phyloP scores from a whole-genome alignment of 2,888 invertebrate species.

The Pyrochroa serraticornis region DNA sequence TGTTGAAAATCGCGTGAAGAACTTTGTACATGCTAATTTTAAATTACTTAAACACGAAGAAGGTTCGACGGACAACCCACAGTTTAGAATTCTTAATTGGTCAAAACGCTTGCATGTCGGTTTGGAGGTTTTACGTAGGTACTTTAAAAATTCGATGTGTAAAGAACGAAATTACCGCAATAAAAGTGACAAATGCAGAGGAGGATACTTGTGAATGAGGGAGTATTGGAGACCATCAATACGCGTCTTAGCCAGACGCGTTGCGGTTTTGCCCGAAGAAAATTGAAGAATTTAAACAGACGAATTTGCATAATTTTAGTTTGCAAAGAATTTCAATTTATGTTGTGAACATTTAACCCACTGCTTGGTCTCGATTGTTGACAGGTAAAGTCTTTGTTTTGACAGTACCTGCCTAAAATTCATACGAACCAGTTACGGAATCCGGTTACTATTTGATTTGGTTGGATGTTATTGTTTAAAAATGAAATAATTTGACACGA shows the following conservation, averaged over 20 bases:
- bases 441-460: too few species aligned
- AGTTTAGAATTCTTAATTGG: slow-evolving; percentile 7
- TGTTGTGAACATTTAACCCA: too few species aligned
- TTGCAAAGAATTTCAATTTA: too few species aligned
- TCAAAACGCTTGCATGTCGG: slow-evolving; percentile 11
- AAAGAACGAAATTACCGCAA: slow-evolving; percentile 19
- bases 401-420: too few species aligned
- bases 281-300: too few species aligned
- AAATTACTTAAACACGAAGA: slow-evolving; percentile 10
- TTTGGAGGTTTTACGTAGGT: neutral
- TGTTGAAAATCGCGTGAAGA: slow-evolving; percentile 20
- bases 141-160: slow-evolving; percentile 2
- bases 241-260: slow-evolving; percentile 34
- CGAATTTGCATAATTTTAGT: too few species aligned
- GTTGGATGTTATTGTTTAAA: too few species aligned
- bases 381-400: too few species aligned
- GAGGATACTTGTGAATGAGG: neutral
- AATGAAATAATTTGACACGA: too few species aligned
- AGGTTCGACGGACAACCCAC: neutral
- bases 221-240: slow-evolving; percentile 35
- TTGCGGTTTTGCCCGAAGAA: too few species aligned
- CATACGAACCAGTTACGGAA: too few species aligned
- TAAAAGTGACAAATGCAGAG: slow-evolving; percentile 19
- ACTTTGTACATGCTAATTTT: slow-evolving; percentile 7
- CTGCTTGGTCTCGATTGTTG: too few species aligned